Base-by-base conservation (phyloP, 2,888 invertebrate genomes). In the Toxonevra muliebris region DNA sequence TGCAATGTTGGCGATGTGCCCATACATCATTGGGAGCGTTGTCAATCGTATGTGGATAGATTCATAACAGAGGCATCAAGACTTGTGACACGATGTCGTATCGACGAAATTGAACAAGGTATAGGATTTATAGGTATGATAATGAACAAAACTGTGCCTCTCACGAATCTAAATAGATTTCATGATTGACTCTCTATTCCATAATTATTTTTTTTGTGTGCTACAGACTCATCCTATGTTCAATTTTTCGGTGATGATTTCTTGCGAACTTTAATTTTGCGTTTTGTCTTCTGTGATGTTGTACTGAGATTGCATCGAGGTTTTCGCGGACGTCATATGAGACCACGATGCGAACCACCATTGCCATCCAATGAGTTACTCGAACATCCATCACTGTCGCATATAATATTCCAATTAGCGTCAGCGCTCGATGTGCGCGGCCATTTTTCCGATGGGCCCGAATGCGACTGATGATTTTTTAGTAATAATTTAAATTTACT, bases 211-310 rank as follows among this genome's bases (percentile, higher is more conserved):
- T 52, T n/a, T 4, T 50, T 13, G n/a, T 13, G 19, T 40, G 61
- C 86, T 85, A 15, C 81, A 92, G 92, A 92, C 81, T 86, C 88
- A 58, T 88, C 89, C 69, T 92, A 90, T 85, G 87, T 96, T 74
- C 92, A 94, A 86, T 97, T 97, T 86, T 93, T 97, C 86, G 95
- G 96, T 53, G 97, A 98, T 86, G 97, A 97, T 82, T 98, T 97
- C 86, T 88, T 98, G 75, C 91, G 97, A 70, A 88, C 96, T 70
- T 87, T 97, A 71, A 88, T 97, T 73, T 88, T 96, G 74, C 91
- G 97, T 72, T 97, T 93, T 87, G 91, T 97, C 74, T 97, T 98
- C 88, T 97, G 97, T 87, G 94, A 94, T 87, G 92, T 94, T 77
- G 93, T 94, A 61, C 87, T 97, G 74, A 91, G 94, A 75, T 88